Evolutionary conservation across 1,140 invertebrate species (phyloP), one percentile per base, ranked within the genome.

Genomic region (Procambarus clarkii): DNA sequence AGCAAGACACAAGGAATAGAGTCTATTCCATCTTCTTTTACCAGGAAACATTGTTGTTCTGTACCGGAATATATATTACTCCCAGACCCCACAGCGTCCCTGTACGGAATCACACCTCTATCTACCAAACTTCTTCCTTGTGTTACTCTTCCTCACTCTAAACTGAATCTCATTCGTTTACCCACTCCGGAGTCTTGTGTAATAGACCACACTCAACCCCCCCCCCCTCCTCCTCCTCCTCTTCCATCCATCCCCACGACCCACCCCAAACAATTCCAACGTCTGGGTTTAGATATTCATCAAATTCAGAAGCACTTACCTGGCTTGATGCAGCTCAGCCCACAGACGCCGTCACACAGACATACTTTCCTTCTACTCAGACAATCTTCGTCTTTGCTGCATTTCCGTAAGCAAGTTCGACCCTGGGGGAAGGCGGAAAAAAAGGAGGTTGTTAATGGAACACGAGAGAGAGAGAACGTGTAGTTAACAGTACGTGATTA

Each of bases 311-410:
- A 46, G 7, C 45, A 82, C 81, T 54, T 24, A 84, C 90, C 96
- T 78, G 98, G 98, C 95, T 99, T 99, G 91, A 99, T 98, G 95
- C 99, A 99, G 24, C 98, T 98, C 96, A 98, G 97, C 45, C 98
- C 99, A 94, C 99, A 99, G 3, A 97, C 96, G 60, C 98, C 98
- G 94, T 99, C 99, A 94, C 99, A 99, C 78, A 99, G 95, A 94
- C 99, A 99, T 94, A 98, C 97, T 95, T 99, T 99, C 95, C 98
- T 98, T 94, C 98, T 97, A 94, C 98, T 99, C 94, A 98, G 99
- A 95, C 99, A 99, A 94, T 99, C 98, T 93, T 98, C 97, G 94
- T 99, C 98, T 0, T 97, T 97, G 0, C 97, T 98, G 94, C 99
- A 99, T 94, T 98, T 98, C 91, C 98, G 96, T 77, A 98, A 95